Evolutionary conservation across 2,888 invertebrate genomes (phyloP), one percentile per base, ranked within the genome.

Genomic region (Argyresthia albistria): DNA sequence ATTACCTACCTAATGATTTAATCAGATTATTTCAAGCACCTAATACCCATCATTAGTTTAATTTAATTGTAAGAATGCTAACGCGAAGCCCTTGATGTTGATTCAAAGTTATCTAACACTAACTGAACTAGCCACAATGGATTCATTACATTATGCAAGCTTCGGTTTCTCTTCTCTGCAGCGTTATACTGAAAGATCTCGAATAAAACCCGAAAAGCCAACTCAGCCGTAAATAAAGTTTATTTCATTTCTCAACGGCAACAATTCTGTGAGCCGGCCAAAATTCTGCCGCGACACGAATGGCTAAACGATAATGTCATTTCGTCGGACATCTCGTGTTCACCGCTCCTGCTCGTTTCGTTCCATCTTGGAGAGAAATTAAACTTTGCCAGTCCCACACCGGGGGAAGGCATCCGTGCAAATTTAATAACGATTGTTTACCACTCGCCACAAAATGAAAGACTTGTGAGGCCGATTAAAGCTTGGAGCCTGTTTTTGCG

Each of bases 381-480:
- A 65, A 64, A 57, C 65, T 65, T 65, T 71, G 73, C 70, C 73
- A 62, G 62, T 70, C 68, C 66, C 67, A 43, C 42, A 14, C 72
- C 65, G 70, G 65, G 67, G 68, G 71, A 73, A 76, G 76, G 77
- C 76, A 77, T 70, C 77, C 79, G 79, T 79, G 78, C 72, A 80
- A 84, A 83, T 84, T 83, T 81, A 84, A 84, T 83, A 84, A 84
- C 77, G 78, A 84, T 82, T 84, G 81, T 82, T 83, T 83, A 80
- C 82, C 71, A 79, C 76, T 75, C 65, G 57, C 74, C 70, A 66
- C 73, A 73, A 74, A 81, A 80, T 76, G 72, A n/a, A n/a, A n/a
- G n/a, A 67, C 67, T 76, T 64, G 73, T 64, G 69, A 72, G 67
- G 65, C 65, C 73, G 73, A 76, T 76, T 76, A 75, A 68, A 68